Conservation (phyloP, 2,888 invertebrate species). For the Drosophila falleni region DNA sequence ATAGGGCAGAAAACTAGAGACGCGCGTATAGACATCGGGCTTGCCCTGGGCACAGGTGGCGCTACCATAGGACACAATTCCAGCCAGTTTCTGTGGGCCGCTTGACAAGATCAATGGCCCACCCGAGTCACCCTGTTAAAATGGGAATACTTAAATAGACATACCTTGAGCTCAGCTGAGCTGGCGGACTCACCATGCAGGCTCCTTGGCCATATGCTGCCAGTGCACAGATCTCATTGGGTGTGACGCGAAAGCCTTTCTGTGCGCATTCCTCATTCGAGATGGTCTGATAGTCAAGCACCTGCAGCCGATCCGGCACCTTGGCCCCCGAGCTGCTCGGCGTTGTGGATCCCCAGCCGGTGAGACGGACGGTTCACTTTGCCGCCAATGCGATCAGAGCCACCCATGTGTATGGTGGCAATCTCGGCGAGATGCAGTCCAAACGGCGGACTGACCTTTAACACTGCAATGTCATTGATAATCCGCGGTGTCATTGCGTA, state of each 20-base stretch:
- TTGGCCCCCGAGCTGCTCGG: slow-evolving; percentile 58
- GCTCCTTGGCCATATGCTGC: slow-evolving; percentile 78
- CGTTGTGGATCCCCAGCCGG: slow-evolving; percentile 84
- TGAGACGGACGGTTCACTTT: slow-evolving; percentile 77
- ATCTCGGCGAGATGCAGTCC: slow-evolving; percentile 65
- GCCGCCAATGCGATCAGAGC: slow-evolving; percentile 66
- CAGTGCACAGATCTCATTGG: slow-evolving; percentile 83
- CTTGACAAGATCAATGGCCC: slow-evolving; percentile 82
- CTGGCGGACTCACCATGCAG: slow-evolving; percentile 79
- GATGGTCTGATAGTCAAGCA: slow-evolving; percentile 82
- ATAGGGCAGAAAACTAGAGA: slow-evolving; percentile 82
- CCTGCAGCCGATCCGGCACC: slow-evolving; percentile 82
- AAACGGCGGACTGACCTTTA: slow-evolving; percentile 79
- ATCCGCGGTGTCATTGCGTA: slow-evolving; percentile 67
- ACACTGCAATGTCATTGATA: slow-evolving; percentile 82
- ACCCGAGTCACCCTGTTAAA: slow-evolving; percentile 84
- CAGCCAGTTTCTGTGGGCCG: slow-evolving; percentile 73
- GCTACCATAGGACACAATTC: slow-evolving; percentile 84
- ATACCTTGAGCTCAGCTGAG: neutral
- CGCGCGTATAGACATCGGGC: slow-evolving; percentile 85
- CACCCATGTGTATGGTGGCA: slow-evolving; percentile 64
- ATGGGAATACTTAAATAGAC: slow-evolving; percentile 1
- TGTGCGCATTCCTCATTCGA: slow-evolving; percentile 82
- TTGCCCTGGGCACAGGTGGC: slow-evolving; percentile 78
- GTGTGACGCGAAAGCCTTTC: slow-evolving; percentile 79